Base-by-base conservation (phyloP, 2,888 invertebrate species). In the Pachymerium ferrugineum region DNA sequence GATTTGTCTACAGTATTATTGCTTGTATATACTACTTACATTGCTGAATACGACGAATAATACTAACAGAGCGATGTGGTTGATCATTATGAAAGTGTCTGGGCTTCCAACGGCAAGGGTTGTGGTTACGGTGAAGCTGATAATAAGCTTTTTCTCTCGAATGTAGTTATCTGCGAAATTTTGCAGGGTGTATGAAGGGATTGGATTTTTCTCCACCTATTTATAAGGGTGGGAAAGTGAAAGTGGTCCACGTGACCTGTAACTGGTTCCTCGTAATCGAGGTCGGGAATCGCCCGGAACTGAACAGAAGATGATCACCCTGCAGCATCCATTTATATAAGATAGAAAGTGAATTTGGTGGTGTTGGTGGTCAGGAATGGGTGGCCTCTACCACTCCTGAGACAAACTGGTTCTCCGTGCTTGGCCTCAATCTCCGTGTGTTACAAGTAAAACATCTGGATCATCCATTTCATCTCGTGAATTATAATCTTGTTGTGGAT, bases 211-310 rank as follows among this genome's bases (percentile, higher is more conserved):
- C 28, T 62, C 62, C 22, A 22, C 25, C 12, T 62, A n/a, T n/a
- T 62, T 62, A 62, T 62, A 62, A 25, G 62, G 62, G 62, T 62
- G 28, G 62, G 62, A 62, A 62, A 62, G 62, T 28, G 25, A 62
- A 25, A 25, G 62, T 12, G 28, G 62, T 3, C 28, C 62, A 62
- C 62, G 28, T 62, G 62, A 62, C 62, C 28, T 10, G 6, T 38
- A 25, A 62, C 62, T 62, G 22, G 62, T 62, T 62, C 62, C 28
- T 62, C 10, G 1, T 28, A 62, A 62, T 62, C 28, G 62, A 62
- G 62, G 62, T 62, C 62, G 62, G 62, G 62, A 62, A 62, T 22
- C 62, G 62, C 62, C 62, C 62, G 62, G 25, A 62, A 28, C 62
- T 62, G 62, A 62, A 28, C 62, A 25, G 28, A 28, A 62, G 62